A percentile compares a stretch with the other conserved stretches of the same genome.
Evolutionary conservation across 2,113 vertebrate genomes (phyloP).

Genomic region (Tamias sibiricus): DNA sequence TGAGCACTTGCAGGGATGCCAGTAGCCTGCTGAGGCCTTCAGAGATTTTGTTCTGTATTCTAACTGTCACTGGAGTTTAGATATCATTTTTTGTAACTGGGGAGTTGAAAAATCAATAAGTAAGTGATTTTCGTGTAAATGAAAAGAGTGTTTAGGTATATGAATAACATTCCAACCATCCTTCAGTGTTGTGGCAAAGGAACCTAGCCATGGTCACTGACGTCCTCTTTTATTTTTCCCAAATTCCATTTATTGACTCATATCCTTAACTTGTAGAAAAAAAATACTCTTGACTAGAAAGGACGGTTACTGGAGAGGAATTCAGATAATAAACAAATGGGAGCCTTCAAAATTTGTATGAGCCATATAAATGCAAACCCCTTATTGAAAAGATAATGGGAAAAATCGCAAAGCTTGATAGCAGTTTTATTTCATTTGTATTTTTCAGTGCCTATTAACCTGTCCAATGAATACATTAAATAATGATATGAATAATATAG

Average conservation of each 20-base stretch:
- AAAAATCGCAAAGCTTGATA: background rate
- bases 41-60: background rate
- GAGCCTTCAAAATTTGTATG: background rate
- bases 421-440: slow-evolving; percentile 1
- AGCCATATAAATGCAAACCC: background rate
- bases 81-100: background rate
- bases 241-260: background rate
- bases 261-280: slow-evolving; percentile 9
- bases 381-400: background rate
- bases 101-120: background rate
- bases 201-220: background rate
- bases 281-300: background rate
- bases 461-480: background rate
- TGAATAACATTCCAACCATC: background rate
- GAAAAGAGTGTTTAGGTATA: background rate
- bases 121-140: background rate
- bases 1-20: background rate
- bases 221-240: background rate
- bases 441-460: background rate
- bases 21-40: background rate
- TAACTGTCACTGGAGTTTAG: background rate
- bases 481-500: background rate
- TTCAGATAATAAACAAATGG: background rate
- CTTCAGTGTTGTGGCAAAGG: background rate
- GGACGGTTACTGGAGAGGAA: background rate